phyloP scores from a whole-genome alignment of 2,888 invertebrate species.

The Orthosia gracilis region DNA sequence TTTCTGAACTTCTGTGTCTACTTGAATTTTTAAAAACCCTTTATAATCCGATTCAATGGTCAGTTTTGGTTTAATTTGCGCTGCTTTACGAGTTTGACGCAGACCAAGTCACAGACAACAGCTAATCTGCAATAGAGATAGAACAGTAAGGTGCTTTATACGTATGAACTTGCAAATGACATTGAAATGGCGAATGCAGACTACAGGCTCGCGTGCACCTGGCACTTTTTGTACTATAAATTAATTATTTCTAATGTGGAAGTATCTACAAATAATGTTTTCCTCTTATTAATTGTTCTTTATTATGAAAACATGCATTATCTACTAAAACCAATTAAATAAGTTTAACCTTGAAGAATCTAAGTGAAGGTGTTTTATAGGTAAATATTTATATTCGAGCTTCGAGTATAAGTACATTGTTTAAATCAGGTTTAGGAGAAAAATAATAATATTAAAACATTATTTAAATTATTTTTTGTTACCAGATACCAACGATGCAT shows the following conservation, averaged over 20 bases:
- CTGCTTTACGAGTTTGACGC: too few species aligned
- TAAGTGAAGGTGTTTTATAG: constrained; percentile 17
- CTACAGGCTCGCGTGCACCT: constrained; percentile 45
- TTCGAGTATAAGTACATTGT: background rate
- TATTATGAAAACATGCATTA: constrained; percentile 34
- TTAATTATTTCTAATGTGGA: constrained; percentile 50
- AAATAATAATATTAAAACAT: background rate
- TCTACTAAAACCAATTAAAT: background rate
- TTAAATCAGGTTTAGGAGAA: too few species aligned
- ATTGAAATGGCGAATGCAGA: constrained; percentile 56
- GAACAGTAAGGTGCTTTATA: constrained; percentile 12
- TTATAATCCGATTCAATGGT: too few species aligned
- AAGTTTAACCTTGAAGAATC: constrained; percentile 20
- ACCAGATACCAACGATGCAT: background rate
- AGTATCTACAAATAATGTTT: constrained; percentile 48
- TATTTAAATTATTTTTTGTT: background rate
- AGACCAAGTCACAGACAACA: too few species aligned
- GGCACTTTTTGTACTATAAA: constrained; percentile 31
- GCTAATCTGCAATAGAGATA: constrained; percentile 7
- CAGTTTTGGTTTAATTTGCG: too few species aligned
- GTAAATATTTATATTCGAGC: constrained; percentile 5
- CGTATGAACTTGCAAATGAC: constrained; percentile 51
- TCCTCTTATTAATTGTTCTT: constrained; percentile 48
- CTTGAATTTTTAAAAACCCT: too few species aligned
- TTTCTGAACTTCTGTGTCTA: constrained; percentile 1